Evolutionary conservation across 2,888 invertebrate species (phyloP), one percentile per base, ranked within the genome.

Genomic region (Allygus modestus): DNA sequence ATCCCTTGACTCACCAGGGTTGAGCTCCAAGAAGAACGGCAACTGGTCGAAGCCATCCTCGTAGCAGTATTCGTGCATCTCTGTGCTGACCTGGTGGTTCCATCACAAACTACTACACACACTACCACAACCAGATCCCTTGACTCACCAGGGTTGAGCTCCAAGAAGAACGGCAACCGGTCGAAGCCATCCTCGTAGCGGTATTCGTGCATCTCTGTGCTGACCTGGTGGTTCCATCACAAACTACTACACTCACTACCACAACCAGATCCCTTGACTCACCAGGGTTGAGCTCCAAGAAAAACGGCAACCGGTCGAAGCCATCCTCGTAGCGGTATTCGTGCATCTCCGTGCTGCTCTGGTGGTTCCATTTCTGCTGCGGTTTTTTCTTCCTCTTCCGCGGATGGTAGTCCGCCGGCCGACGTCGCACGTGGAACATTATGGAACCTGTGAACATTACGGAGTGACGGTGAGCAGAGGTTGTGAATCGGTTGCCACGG

Each of bases 351-450:
- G 89, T 88, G 90, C 92, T 90, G 90, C 93, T 90, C 92, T 94
- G 92, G 85, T 91, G 91, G 61, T 92, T 92, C 89, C 92, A 91
- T 90, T 90, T 91, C 93, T 91, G 94, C 92, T 91, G 92, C 83
- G 92, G 92, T 90, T 93, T 93, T 93, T 98, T 98, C 93, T 98
- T 96, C 88, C 97, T 94, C 88, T 97, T 95, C 86, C 97, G 94
- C 87, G 97, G 97, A 90, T 96, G 96, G 89, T 96, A 95, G 91
- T 98, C 98, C 79, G 97, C 96, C 88, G 98, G 97, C 90, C 98
- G 94, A 90, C 97, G 94, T 89, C 98, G 94, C 90, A 99, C 97
- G 92, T 99, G 98, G 91, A 99, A 99, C 96, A 98, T 98, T 90
- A 99, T 96, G 89, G 97, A 97, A 91, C 98, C 98, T 97, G 91